Evolutionary conservation across 2,113 vertebrate genomes (phyloP).

Genomic region (Okapia johnstoni): DNA sequence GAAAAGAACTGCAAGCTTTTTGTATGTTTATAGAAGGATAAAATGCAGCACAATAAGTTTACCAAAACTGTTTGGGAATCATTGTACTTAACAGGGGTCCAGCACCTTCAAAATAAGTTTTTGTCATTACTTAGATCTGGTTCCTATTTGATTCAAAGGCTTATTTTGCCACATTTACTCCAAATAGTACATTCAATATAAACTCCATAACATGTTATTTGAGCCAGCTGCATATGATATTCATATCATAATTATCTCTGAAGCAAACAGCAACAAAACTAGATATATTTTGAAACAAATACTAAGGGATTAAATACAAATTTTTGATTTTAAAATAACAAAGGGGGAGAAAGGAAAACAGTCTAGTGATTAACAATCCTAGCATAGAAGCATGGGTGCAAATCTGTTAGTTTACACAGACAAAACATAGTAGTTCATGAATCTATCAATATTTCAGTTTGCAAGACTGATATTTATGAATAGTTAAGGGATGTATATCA

Average conservation of each 20-base stretch:
- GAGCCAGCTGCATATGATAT: background rate
- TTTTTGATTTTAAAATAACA: slow-evolving; percentile 24
- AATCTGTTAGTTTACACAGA: background rate
- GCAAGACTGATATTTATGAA: background rate
- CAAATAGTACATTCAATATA: background rate
- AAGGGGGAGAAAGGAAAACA: background rate
- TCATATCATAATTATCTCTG: background rate
- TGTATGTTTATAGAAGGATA: slow-evolving; percentile 30
- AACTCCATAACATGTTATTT: background rate
- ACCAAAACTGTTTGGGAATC: background rate
- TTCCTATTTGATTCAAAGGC: slow-evolving; percentile 21
- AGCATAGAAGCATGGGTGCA: background rate
- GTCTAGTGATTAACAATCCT: background rate
- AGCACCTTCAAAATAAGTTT: slow-evolving; percentile 7
- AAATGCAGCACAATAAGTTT: slow-evolving; percentile 15
- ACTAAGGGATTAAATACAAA: slow-evolving; percentile 18
- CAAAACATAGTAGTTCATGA: background rate
- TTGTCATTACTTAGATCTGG: slow-evolving; percentile 4
- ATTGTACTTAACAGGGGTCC: background rate
- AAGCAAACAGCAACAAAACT: background rate
- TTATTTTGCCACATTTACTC: slow-evolving; percentile 9
- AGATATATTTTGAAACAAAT: slow-evolving; percentile 38
- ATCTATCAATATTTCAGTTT: background rate
- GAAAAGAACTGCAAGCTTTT: background rate
- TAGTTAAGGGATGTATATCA: background rate